phyloP scores from a whole-genome alignment of 2,888 invertebrate species.

The Drosophila siamana region DNA sequence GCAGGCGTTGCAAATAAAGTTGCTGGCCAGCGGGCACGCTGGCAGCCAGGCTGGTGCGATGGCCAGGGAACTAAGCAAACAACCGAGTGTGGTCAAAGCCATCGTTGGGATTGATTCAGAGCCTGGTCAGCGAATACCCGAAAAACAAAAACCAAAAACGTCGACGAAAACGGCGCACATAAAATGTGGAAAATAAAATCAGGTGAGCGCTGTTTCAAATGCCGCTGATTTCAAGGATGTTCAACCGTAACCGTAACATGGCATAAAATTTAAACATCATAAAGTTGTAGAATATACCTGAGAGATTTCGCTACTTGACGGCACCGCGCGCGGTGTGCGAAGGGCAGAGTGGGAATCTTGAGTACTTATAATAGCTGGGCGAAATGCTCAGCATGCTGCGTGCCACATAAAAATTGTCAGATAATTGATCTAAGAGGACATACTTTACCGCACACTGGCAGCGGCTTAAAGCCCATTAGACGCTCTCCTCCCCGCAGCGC shows the following conservation, averaged over 20 bases:
- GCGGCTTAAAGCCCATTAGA: not conserved
- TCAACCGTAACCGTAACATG: slow-evolving; percentile 45
- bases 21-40: slow-evolving; percentile 4
- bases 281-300: slow-evolving; percentile 56
- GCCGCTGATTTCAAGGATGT: slow-evolving; percentile 27
- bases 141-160: not conserved
- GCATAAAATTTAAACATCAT: slow-evolving; percentile 61
- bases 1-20: slow-evolving; percentile 64
- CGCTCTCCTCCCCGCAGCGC: not conserved
- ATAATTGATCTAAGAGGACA: slow-evolving; percentile 39
- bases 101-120: slow-evolving; percentile 34
- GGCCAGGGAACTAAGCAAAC: slow-evolving; percentile 55
- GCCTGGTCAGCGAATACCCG: slow-evolving; percentile 6
- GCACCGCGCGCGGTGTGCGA: no score
- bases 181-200: slow-evolving; percentile 31
- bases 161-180: not conserved
- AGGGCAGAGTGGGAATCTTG: not conserved
- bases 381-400: slow-evolving; percentile 10
- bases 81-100: slow-evolving; percentile 35
- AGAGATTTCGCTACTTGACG: slow-evolving; percentile 32
- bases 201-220: slow-evolving; percentile 26
- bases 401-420: slow-evolving; percentile 40
- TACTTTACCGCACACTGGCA: slow-evolving; percentile 4
- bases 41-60: not conserved
- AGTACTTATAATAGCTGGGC: slow-evolving; percentile 1